Evolutionary conservation across 1,140 invertebrate genomes (phyloP).

Genomic region (Fopius arisanus): DNA sequence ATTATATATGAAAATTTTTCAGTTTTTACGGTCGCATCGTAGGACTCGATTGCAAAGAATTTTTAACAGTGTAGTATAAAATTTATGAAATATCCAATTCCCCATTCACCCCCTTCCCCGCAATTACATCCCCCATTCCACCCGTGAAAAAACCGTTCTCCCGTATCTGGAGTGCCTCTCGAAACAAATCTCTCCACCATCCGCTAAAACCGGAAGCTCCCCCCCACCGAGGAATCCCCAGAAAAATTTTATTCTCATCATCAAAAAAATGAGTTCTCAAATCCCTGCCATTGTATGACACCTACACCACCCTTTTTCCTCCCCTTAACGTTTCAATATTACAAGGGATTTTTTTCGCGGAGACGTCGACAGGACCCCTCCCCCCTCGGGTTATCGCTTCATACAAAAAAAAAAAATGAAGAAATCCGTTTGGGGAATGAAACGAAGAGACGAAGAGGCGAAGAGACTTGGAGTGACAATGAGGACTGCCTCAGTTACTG

Average conservation of each 20-base stretch:
- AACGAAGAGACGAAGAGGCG: too few species aligned
- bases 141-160: background rate
- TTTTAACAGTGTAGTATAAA: background rate
- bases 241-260: slow-evolving; percentile 1
- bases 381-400: background rate
- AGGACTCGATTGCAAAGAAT: too few species aligned
- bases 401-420: slow-evolving; percentile 7
- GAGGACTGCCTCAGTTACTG: slow-evolving; percentile 12
- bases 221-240: background rate
- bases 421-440: slow-evolving; percentile 9
- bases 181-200: background rate
- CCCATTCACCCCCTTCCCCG: background rate
- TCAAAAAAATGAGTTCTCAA: background rate
- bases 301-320: background rate
- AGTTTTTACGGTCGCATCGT: too few species aligned
- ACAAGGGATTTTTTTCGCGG: background rate
- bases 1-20: too few species aligned
- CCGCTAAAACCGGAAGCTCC: background rate
- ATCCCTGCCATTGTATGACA: background rate
- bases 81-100: background rate
- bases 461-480: slow-evolving; percentile 16
- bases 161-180: background rate
- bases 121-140: background rate
- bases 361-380: background rate
- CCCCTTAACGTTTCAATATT: background rate